phyloP scores from a whole-genome alignment of 2,888 invertebrate genomes.

The Drosophila nigricruria region DNA sequence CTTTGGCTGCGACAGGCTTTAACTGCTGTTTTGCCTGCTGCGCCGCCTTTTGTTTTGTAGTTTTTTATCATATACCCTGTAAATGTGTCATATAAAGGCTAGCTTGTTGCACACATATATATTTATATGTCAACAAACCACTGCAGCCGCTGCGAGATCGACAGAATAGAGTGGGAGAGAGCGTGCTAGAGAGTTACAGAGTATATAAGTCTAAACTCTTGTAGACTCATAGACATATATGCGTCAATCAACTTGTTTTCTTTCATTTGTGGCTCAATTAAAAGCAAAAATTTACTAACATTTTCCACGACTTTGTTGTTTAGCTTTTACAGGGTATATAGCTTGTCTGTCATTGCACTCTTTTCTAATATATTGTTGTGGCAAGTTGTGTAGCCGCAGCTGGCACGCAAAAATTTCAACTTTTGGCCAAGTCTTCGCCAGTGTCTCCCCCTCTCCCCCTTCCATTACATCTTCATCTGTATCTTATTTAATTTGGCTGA shows the following conservation, averaged over 20 bases:
- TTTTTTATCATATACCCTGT: constrained; percentile 28
- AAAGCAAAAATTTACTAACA: background rate
- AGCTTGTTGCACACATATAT: background rate
- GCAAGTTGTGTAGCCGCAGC: constrained; percentile 77
- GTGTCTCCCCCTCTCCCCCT: background rate
- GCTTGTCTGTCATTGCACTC: background rate
- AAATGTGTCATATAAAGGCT: background rate
- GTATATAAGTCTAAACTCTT: background rate
- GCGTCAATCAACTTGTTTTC: background rate
- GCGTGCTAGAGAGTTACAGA: background rate
- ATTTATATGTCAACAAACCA: too few species aligned
- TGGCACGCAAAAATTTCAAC: constrained; percentile 70
- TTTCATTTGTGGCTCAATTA: background rate
- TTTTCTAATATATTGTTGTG: constrained; percentile 32
- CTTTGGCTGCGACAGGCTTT: constrained; percentile 25
- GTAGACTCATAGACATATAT: background rate
- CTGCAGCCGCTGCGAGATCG: too few species aligned
- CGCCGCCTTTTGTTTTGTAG: constrained; percentile 29
- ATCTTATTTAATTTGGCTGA: constrained; percentile 74
- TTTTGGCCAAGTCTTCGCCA: constrained; percentile 50
- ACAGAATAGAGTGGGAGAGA: too few species aligned
- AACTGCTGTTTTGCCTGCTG: constrained; percentile 17
- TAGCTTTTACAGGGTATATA: constrained; percentile 12
- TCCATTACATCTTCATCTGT: constrained; percentile 16
- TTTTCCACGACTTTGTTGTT: background rate